A percentile compares a stretch with the other conserved stretches of the same genome.
Conservation (phyloP, 2,888 invertebrate species). For the Leptinotarsa rubiginosa region DNA sequence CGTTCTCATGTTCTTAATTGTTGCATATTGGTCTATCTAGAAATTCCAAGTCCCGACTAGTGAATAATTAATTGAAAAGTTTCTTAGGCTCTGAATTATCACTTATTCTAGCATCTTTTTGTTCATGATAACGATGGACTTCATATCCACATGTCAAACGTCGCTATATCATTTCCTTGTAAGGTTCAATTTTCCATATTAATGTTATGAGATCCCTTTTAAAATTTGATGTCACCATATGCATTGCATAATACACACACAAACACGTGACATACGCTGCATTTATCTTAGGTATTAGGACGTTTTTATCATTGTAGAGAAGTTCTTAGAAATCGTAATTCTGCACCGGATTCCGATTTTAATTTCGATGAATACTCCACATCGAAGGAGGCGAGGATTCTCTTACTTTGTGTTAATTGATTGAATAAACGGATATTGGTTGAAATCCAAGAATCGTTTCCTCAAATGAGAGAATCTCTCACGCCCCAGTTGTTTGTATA, state of each 20-base stretch:
- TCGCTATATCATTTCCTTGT: no score
- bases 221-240: slow-evolving; percentile 31
- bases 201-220: slow-evolving; percentile 1
- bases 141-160: no score
- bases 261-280: slow-evolving; percentile 40
- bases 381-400: slow-evolving; percentile 3
- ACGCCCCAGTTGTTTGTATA: slow-evolving; percentile 33
- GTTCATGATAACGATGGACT: no score
- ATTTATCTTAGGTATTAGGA: slow-evolving; percentile 47
- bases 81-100: no score
- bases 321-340: slow-evolving; percentile 40
- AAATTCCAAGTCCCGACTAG: no score
- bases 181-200: slow-evolving; percentile 1
- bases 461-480: not conserved
- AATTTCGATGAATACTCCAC: slow-evolving; percentile 42
- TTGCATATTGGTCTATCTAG: no score
- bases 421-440: not conserved
- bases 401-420: not conserved
- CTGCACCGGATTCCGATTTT: slow-evolving; percentile 31
- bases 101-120: no score
- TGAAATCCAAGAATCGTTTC: not conserved
- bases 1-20: no score
- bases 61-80: no score
- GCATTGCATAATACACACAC: slow-evolving; percentile 35
- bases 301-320: slow-evolving; percentile 43